Conservation (phyloP, 2,888 invertebrate species). For the Troides helena region DNA sequence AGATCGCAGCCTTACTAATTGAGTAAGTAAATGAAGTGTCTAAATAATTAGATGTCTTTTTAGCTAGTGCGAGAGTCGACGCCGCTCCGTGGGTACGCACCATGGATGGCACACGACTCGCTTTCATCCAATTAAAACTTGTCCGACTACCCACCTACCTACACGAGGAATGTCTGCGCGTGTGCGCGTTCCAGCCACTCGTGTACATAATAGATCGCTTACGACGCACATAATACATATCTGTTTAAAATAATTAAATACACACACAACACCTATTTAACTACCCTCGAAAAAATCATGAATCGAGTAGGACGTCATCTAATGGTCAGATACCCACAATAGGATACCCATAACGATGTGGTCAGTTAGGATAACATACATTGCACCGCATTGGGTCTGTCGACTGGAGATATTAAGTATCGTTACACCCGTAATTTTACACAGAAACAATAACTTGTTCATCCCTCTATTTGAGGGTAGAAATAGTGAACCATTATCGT, state of each 20-base stretch:
- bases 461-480: too few relatives aligned
- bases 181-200: slow-evolving; percentile 4
- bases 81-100: slow-evolving; percentile 35
- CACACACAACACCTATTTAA: background rate
- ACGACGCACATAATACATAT: background rate
- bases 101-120: slow-evolving; percentile 27
- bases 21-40: slow-evolving; percentile 76
- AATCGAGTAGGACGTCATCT: too few relatives aligned
- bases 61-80: slow-evolving; percentile 48
- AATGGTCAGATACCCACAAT: too few relatives aligned
- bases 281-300: too few relatives aligned
- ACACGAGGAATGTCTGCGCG: background rate
- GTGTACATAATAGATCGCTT: slow-evolving; percentile 5
- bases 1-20: slow-evolving; percentile 72
- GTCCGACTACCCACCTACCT: slow-evolving; percentile 21
- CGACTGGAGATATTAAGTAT: too few relatives aligned
- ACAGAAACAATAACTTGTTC: too few relatives aligned
- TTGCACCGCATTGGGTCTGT: too few relatives aligned
- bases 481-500: too few relatives aligned
- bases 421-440: too few relatives aligned
- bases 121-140: slow-evolving; percentile 31
- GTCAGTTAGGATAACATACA: too few relatives aligned
- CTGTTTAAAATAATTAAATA: background rate
- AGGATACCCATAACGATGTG: too few relatives aligned
- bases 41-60: slow-evolving; percentile 75